Evolutionary conservation across 2,888 invertebrate species (phyloP).

Genomic region (Cataglyphis livida): DNA sequence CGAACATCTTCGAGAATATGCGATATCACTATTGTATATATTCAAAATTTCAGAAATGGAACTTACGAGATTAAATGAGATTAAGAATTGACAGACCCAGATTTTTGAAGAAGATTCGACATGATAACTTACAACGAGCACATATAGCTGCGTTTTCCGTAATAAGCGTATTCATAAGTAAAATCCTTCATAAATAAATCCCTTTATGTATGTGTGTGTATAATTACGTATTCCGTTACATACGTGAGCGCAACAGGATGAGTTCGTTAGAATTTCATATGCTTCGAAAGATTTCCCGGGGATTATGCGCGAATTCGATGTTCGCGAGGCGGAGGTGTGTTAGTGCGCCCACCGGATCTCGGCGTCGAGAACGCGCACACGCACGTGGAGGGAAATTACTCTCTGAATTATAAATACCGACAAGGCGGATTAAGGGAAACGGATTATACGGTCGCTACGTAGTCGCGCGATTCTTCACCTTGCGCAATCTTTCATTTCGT

Average conservation of each 20-base stretch:
- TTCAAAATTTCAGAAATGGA: slow-evolving; percentile 6
- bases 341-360: slow-evolving; percentile 21
- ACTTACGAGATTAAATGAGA: not conserved
- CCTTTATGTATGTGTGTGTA: not conserved
- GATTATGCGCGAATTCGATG: slow-evolving; percentile 58
- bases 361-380: not conserved
- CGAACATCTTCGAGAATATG: not conserved
- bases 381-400: slow-evolving; percentile 44
- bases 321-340: slow-evolving; percentile 40
- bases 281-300: slow-evolving; percentile 52
- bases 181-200: slow-evolving; percentile 19
- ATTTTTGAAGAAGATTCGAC: not conserved
- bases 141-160: not conserved
- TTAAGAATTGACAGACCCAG: slow-evolving; percentile 3
- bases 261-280: slow-evolving; percentile 55
- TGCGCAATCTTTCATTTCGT: slow-evolving; percentile 43
- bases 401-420: slow-evolving; percentile 56
- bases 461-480: slow-evolving; percentile 43
- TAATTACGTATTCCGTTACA: slow-evolving; percentile 50
- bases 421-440: slow-evolving; percentile 51
- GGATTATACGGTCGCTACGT: slow-evolving; percentile 43
- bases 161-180: not conserved
- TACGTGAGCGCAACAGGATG: slow-evolving; percentile 50
- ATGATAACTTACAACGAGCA: not conserved
- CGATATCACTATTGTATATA: not conserved